Base-by-base conservation (phyloP, 2,797 vertebrate species). In the Eutrigla gurnardus region DNA sequence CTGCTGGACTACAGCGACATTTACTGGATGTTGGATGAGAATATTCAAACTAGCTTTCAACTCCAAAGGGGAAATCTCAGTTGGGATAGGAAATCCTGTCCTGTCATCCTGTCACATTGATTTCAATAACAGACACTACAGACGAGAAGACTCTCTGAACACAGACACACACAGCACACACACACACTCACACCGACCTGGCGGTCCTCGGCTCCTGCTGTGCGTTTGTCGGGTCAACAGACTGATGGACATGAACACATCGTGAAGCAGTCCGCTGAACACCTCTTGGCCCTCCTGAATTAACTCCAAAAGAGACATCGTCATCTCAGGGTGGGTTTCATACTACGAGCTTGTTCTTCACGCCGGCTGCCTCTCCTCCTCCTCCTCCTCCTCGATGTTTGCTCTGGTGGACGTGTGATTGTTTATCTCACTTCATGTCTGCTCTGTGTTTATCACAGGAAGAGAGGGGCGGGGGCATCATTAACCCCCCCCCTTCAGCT, bases 381-480 rank as follows among this genome's bases (percentile, higher is more conserved):
- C 37, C 5, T 54, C 52, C 0, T 42, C 57, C 39, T 60, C 73
- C 68, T 58, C 39, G 2, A 18, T 58, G 54, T 69, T 47, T 67
- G 52, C 37, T 65, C 37, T 49, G 5, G 50, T 63, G 57, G 67
- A 72, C 18, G 82, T 65, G 78, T 58, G 70, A 82, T 76, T 75
- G 71, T 89, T 86, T 85, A 82, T 84, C 81, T 88, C 33, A 12
- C 50, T 80, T 70, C 74, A 81, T 77, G 84, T 86, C 78, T 72
- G 81, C 74, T 67, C 57, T 63, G 77, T 39, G 70, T 85, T 88
- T 87, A 85, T 83, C 86, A 68, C 85, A 88, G 91, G 89, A 91
- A 91, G 78, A 75, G 80, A 73, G 52, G 81, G 86, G 81, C 35
- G 82, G 89, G 81, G 87, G 84, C 70, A 25, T 53, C 79, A 80